These are phyloP conservation scores for Epinotia brunnichana DNA, from an alignment of 2,888 invertebrate genomes.

Conservation along the genomic window DNA sequence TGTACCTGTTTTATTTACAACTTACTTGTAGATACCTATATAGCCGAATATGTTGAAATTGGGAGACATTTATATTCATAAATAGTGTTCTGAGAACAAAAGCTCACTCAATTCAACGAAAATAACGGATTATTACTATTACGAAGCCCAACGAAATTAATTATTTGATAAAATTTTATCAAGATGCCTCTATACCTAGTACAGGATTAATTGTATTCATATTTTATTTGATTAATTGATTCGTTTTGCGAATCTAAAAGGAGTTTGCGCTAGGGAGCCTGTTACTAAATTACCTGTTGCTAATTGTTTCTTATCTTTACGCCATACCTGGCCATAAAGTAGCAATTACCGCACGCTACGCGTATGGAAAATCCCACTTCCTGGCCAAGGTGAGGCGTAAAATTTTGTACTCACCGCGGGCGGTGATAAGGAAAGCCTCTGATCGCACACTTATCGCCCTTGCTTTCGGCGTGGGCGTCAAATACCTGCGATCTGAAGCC, in stretches of 20 bases:
- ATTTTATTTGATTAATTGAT: background rate
- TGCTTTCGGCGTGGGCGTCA: too few species aligned
- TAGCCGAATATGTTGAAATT: conserved; percentile 19
- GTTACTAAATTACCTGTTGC: background rate
- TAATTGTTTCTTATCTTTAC: too few species aligned
- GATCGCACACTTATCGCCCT: too few species aligned
- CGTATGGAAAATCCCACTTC: too few species aligned
- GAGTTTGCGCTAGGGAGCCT: background rate
- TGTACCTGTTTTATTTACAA: background rate
- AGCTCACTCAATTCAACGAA: conserved; percentile 18
- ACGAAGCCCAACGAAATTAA: conserved; percentile 29
- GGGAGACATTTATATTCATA: conserved; percentile 34
- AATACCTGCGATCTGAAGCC: too few species aligned
- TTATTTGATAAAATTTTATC: conserved; percentile 25
- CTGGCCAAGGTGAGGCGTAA: too few species aligned
- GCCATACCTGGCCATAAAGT: too few species aligned
- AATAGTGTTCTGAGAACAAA: conserved; percentile 34
- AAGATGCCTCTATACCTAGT: background rate
- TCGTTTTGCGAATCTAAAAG: background rate
- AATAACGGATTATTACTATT: conserved; percentile 35
- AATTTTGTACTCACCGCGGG: too few species aligned
- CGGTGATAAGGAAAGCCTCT: too few species aligned
- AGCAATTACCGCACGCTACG: too few species aligned
- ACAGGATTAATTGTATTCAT: background rate
- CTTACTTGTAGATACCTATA: too few species aligned